Base-by-base conservation (phyloP, 2,888 invertebrate species). In the Agrotis exclamationis region DNA sequence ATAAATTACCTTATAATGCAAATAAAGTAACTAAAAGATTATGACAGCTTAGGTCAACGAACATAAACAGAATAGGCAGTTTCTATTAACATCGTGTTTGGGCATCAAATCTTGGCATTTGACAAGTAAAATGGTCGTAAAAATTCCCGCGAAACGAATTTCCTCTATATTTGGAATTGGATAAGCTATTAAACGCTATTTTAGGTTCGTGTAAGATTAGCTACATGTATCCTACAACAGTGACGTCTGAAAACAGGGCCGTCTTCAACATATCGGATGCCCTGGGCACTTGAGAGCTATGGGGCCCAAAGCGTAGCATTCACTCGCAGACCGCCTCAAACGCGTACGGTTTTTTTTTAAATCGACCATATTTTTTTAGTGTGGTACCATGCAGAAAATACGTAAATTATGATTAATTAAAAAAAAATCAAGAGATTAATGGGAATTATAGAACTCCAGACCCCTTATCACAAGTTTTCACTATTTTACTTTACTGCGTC, bases 1-100 rank as follows among this genome's bases (percentile, higher is more conserved):
- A 85, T 60, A 66, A 80, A 85, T 79, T 66, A 69, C 70, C 59
- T 58, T 83, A 85, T 66, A 80, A 85, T 82, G 83, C 65, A 80
- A 85, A 85, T 85, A 76, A 59, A 76, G 33, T 70, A 69, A 70
- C 28, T 2, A 2, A 39, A 39, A 76, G 78, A 83, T 79, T 77
- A 80, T 76, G 74, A 63, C 60, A 85, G 63, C 76, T 77, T 62
- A 75, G 71, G 62, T 69, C 33, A 67, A 70, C 65, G 70, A 63
- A 71, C 67, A 78, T 69, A 63, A 72, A 77, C 77, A 70, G 70
- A 74, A 79, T 75, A 20, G 70, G 62, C 22, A 13, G 73, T 79
- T 71, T 76, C 79, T 70, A 72, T 63, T 33, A 56, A 64, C 66
- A 77, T 78, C 63, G 70, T 75, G 62, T 76, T 82, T 44, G 58